Conservation (phyloP, 2,888 invertebrate species). For the Melanotus villosus region DNA sequence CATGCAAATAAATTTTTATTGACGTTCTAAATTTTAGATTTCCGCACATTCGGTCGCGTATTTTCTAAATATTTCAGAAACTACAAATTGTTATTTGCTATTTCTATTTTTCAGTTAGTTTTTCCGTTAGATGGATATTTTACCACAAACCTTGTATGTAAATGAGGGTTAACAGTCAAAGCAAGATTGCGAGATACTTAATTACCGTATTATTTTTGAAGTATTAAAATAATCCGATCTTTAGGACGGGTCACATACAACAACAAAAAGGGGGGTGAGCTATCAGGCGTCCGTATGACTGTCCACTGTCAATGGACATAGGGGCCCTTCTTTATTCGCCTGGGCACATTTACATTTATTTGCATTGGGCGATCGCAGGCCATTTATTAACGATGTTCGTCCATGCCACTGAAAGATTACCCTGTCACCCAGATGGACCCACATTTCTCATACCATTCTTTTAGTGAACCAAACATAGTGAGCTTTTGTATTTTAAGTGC, state of each 20-base stretch:
- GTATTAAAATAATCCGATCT: slow-evolving; percentile 37
- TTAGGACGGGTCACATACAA: slow-evolving; percentile 36
- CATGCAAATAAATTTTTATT: slow-evolving; percentile 34
- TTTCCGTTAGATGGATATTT: neutral
- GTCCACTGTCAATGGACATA: slow-evolving; percentile 59
- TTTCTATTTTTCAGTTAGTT: neutral
- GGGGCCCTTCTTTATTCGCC: slow-evolving; percentile 60
- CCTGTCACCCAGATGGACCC: slow-evolving; percentile 65
- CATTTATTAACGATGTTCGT: slow-evolving; percentile 67
- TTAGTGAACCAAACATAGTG: slow-evolving; percentile 11
- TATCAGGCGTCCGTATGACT: slow-evolving; percentile 39
- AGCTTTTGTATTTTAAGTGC: no score
- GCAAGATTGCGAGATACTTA: no score
- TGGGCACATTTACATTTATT: slow-evolving; percentile 66
- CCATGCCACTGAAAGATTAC: slow-evolving; percentile 67
- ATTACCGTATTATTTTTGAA: slow-evolving; percentile 20
- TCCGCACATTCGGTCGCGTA: slow-evolving; percentile 24
- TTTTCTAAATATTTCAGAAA: slow-evolving; percentile 30
- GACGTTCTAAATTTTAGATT: slow-evolving; percentile 33
- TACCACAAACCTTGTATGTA: no score
- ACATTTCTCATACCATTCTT: slow-evolving; percentile 59
- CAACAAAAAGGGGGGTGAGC: slow-evolving; percentile 39
- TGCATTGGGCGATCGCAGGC: slow-evolving; percentile 66
- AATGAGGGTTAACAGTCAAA: no score
- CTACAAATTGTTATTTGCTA: slow-evolving; percentile 7